Base-by-base conservation (phyloP, 2,888 invertebrate genomes). In the Diplazon laetatorius region DNA sequence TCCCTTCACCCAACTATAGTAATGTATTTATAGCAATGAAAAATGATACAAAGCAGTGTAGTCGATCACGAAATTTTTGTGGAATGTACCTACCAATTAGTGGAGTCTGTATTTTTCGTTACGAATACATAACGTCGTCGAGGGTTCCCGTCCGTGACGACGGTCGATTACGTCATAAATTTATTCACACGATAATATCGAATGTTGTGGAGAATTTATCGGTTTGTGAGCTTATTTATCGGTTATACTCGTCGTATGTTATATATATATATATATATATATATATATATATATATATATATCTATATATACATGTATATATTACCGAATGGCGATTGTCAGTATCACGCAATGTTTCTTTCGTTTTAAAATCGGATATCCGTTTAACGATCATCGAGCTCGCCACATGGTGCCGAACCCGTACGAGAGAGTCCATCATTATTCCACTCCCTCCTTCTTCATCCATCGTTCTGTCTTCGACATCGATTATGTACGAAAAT, bases 351-450 rank as follows among this genome's bases (percentile, higher is more conserved):
- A 52, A 62, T 44, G 16, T 9, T 37, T 14, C 25, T 22, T 74
- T 59, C 74, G 57, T 72, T 69, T 63, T 68, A 72, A 62, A 75
- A 80, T 80, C 76, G 75, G 75, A 80, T 76, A 80, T 80, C 59
- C 78, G 60, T 76, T 78, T 76, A 73, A 73, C 78, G 73, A 76
- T 75, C n/a, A n/a, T n/a, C 77, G 57, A 63, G 80, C 75, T 74
- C 80, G 73, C 80, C 76, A 59, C 80, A 78, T 78, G 80, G 75
- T 78, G 62, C 68, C 70, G 50, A 74, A 74, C 69, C 68, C 62
- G 68, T 72, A 39, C 48, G 76, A 59, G 68, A 70, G 59, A 62
- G 48, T 60, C 50, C 50, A 39, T 39, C 42, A 14, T 59, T 6
- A 30, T 59, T 42, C 37, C 44, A 14, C 42, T 68, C 35, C n/a